Evolutionary conservation across 2,113 vertebrate species (phyloP).

Genomic region (Turdus rufiventris): DNA sequence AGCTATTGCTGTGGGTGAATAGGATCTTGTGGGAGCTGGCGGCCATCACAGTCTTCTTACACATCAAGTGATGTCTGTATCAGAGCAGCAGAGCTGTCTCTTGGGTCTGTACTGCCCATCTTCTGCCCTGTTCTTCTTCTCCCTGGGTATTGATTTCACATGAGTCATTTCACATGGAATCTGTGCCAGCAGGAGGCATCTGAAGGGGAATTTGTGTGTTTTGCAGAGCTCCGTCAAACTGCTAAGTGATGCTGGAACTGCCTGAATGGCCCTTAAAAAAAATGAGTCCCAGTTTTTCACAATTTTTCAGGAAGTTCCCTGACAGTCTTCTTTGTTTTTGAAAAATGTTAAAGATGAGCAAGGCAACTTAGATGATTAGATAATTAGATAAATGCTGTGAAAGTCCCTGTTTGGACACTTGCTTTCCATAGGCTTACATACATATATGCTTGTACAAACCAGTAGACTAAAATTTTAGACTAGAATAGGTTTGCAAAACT

Average conservation of each 20-base stretch:
- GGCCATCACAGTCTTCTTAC: neutral
- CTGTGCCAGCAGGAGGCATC: neutral
- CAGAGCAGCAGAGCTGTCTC: neutral
- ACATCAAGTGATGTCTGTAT: accelerated
- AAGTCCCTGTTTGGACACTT: neutral
- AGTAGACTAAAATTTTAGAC: neutral
- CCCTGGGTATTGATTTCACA: neutral
- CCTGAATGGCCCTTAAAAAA: neutral
- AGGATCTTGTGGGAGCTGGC: neutral
- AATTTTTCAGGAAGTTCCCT: neutral
- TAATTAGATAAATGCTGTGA: neutral
- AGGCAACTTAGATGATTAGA: neutral
- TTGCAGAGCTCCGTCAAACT: accelerated
- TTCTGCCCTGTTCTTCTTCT: neutral
- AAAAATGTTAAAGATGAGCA: neutral
- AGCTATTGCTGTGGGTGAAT: neutral
- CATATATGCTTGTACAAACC: neutral
- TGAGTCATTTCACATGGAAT: neutral
- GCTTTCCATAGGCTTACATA: neutral
- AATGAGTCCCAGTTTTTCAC: neutral
- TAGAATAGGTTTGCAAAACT: neutral
- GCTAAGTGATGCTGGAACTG: neutral
- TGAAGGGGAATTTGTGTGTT: neutral
- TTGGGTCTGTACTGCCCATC: neutral
- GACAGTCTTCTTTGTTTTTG: neutral